Evolutionary conservation across 2,797 vertebrate species (phyloP).

Genomic region (Hybognathus amarus): DNA sequence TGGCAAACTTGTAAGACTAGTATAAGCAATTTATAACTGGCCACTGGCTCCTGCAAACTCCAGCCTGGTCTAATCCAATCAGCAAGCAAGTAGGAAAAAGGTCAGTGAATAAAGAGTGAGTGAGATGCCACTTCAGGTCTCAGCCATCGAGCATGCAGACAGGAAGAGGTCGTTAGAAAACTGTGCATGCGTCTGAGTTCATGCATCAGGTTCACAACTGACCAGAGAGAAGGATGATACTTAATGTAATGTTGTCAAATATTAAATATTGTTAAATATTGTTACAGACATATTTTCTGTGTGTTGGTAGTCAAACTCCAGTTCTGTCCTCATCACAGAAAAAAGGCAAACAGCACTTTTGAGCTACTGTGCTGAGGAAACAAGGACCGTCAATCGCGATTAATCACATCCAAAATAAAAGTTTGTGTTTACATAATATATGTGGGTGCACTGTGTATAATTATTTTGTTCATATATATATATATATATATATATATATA

Average conservation of each 20-base stretch:
- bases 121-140: constrained; percentile 38
- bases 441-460: no score
- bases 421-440: no score
- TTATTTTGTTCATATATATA: no score
- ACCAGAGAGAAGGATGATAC: neutral
- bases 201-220: neutral
- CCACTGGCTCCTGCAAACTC: neutral
- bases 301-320: no score
- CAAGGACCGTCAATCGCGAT: no score
- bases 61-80: constrained; percentile 28
- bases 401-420: no score
- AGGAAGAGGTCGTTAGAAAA: constrained; percentile 41
- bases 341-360: no score
- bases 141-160: constrained; percentile 24
- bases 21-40: neutral
- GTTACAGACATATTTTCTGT: no score
- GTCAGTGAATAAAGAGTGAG: constrained; percentile 51
- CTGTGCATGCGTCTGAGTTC: neutral
- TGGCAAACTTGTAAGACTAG: neutral
- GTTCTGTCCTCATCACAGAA: no score
- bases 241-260: neutral
- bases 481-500: no score
- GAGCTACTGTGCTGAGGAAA: no score
- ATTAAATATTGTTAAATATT: no score
- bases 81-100: constrained; percentile 47